These are phyloP conservation scores for Leptobrachium ailaonicum DNA, from an alignment of 2,113 vertebrate genomes.

Conservation along the genomic window DNA sequence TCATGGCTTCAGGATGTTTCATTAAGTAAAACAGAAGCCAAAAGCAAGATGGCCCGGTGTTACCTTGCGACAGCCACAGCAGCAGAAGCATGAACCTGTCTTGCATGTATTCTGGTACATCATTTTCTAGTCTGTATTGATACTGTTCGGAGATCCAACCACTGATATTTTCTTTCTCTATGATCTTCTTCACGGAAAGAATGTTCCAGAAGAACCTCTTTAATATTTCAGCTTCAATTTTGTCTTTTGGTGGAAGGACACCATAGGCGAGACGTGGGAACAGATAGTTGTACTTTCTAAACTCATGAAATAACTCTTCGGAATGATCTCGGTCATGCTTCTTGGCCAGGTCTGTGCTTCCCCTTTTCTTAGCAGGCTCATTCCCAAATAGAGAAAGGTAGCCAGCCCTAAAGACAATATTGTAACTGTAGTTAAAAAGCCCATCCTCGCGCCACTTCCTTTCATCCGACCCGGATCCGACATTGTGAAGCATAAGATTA, in stretches of 20 bases:
- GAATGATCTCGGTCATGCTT: constrained; percentile 68
- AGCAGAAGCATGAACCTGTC: constrained; percentile 81
- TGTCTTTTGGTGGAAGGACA: constrained; percentile 67
- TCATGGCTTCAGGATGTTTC: constrained; percentile 83
- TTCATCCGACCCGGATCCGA: constrained; percentile 46
- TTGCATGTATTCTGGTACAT: constrained; percentile 67
- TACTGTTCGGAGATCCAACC: constrained; percentile 75
- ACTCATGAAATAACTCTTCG: constrained; percentile 63
- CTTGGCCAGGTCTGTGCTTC: constrained; percentile 57
- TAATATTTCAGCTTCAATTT: constrained; percentile 67
- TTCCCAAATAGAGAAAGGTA: constrained; percentile 84
- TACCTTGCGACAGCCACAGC: constrained; percentile 90
- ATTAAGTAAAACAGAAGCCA: constrained; percentile 86
- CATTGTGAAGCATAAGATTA: constrained; percentile 68
- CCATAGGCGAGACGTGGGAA: constrained; percentile 79
- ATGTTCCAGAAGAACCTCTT: constrained; percentile 73
- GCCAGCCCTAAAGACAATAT: constrained; percentile 79
- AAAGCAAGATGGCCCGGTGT: constrained; percentile 82
- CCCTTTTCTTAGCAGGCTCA: constrained; percentile 33
- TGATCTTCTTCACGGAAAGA: constrained; percentile 67
- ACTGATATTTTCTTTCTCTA: constrained; percentile 75
- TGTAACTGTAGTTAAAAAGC: constrained; percentile 85
- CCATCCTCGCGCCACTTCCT: constrained; percentile 72
- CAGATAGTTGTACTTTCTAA: constrained; percentile 79
- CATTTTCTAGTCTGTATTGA: constrained; percentile 60